phyloP scores from a whole-genome alignment of 2,113 vertebrate genomes.

The Varanus komodoensis region DNA sequence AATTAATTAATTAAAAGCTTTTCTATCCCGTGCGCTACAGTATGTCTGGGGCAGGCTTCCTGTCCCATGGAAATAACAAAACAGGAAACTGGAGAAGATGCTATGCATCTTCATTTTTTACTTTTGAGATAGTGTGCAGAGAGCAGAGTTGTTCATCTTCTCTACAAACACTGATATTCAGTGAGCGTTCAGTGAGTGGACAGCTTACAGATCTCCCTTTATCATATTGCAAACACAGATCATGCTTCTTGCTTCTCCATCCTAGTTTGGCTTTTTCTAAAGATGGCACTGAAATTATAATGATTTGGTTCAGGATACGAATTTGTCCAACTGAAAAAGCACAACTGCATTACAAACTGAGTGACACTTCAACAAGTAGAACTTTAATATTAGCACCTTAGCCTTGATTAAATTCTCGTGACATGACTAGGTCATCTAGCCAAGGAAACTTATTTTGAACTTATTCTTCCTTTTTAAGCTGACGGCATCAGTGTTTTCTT shows the following conservation, averaged over 20 bases:
- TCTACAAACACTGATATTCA: background rate
- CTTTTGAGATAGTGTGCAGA: background rate
- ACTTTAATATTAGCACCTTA: background rate
- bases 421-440: background rate
- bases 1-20: no score
- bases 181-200: background rate
- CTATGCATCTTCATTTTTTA: background rate
- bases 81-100: constrained; percentile 11
- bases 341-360: background rate
- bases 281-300: background rate
- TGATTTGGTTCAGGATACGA: background rate
- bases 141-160: background rate
- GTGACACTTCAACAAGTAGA: background rate
- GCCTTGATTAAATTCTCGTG: background rate
- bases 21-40: no score
- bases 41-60: no score
- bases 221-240: background rate
- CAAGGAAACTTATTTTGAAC: background rate
- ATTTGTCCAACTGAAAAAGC: background rate
- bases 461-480: background rate
- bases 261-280: background rate
- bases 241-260: background rate
- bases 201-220: background rate
- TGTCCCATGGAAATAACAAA: constrained; percentile 34
- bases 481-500: background rate